These are phyloP conservation scores for Corythaixoides concolor DNA, from an alignment of 2,113 vertebrate genomes.

Conservation along the genomic window DNA sequence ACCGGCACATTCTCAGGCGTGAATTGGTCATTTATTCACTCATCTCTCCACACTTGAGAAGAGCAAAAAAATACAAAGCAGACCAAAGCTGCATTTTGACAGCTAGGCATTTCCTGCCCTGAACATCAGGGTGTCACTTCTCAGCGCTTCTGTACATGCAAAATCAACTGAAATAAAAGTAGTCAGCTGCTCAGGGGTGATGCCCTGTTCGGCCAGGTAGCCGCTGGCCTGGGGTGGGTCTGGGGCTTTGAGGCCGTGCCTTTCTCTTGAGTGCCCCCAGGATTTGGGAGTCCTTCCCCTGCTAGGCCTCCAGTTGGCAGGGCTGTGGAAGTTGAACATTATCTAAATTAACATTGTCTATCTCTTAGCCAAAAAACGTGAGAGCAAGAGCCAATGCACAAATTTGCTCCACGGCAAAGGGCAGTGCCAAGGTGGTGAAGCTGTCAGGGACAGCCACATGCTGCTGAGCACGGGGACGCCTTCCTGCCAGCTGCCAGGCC, in stretches of 20 bases:
- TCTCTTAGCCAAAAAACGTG: background rate
- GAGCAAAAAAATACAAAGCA: background rate
- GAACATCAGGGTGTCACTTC: background rate
- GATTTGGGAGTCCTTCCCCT: background rate
- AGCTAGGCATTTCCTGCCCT: background rate
- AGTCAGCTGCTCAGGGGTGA: background rate
- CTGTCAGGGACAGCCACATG: accelerated
- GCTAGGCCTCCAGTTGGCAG: background rate
- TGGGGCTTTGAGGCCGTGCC: background rate
- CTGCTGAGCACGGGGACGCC: background rate
- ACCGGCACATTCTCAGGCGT: background rate
- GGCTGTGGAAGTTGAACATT: background rate
- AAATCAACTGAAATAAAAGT: background rate
- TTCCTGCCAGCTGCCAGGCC: background rate
- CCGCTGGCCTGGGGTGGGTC: background rate
- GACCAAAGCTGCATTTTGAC: background rate
- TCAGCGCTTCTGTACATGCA: background rate
- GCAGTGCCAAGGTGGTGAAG: background rate
- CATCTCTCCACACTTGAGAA: background rate
- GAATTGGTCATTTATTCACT: background rate
- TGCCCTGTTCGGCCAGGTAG: background rate
- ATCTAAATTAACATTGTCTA: background rate
- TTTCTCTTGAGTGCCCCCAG: background rate
- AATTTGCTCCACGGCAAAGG: background rate
- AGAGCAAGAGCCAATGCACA: background rate